These are phyloP conservation scores for Acropora yongei DNA, from an alignment of 64 coral and sea anemone genomes.

Conservation along the genomic window DNA sequence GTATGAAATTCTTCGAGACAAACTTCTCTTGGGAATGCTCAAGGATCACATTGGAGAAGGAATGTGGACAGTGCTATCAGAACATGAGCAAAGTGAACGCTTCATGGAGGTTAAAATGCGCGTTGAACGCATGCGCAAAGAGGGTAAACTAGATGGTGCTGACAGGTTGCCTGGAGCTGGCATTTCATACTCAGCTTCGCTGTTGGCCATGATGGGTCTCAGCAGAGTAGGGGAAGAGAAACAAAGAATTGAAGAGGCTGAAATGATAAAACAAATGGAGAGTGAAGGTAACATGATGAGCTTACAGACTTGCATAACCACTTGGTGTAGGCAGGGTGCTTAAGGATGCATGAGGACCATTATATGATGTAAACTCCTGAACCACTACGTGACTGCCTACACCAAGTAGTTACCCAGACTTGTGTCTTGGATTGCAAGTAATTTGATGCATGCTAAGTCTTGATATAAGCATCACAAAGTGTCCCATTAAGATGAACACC, in stretches of 20 bases:
- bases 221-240: conserved; percentile 69
- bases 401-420: no score
- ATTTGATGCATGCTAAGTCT: no score
- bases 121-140: conserved; percentile 76
- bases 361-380: no score
- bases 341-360: no score
- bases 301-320: no score
- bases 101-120: conserved; percentile 77
- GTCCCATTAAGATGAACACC: no score
- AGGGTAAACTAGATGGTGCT: conserved; percentile 68
- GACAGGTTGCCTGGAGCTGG: conserved; percentile 47
- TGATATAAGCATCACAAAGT: no score
- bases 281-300: conserved; percentile 60
- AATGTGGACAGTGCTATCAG: conserved; percentile 93
- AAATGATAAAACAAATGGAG: conserved; percentile 68
- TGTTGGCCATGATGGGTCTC: conserved; percentile 78
- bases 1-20: conserved; percentile 85
- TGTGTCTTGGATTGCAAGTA: no score
- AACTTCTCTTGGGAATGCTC: conserved; percentile 82
- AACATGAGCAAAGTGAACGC: conserved; percentile 83
- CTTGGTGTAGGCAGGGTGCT: no score
- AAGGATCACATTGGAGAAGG: conserved; percentile 88
- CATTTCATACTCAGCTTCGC: conserved; percentile 22
- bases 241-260: conserved; percentile 53
- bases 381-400: no score